A percentile compares a stretch with the other conserved stretches of the same genome.
Evolutionary conservation across 64 coral and sea anemone species (phyloP).

Genomic region (Trachythela sp.): DNA sequence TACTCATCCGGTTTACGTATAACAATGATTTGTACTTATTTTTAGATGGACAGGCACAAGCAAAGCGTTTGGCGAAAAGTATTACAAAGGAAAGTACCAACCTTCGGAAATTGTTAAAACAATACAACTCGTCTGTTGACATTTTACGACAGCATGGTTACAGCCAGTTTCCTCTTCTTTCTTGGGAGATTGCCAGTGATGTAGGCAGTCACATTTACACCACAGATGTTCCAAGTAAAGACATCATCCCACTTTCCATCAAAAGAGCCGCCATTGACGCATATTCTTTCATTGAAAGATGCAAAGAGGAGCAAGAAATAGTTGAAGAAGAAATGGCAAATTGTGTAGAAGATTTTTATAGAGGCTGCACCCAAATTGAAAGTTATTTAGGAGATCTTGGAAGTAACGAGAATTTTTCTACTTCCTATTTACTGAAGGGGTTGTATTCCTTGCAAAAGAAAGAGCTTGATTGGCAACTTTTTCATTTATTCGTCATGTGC

Average conservation of each 20-base stretch:
- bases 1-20: no score
- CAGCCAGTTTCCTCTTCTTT: not conserved
- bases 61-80: not conserved
- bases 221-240: not conserved
- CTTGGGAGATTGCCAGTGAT: conserved; percentile 3
- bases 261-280: conserved; percentile 7
- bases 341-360: not conserved
- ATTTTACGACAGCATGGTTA: not conserved
- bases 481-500: not conserved
- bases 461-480: not conserved
- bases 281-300: not conserved
- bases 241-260: not conserved
- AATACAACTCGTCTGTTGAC: not conserved
- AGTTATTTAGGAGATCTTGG: not conserved
- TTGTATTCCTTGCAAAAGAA: not conserved
- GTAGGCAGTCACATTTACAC: not conserved
- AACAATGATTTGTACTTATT: not conserved
- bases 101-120: not conserved
- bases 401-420: not conserved
- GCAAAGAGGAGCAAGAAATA: conserved; percentile 11
- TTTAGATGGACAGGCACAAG: conserved; percentile 2
- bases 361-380: not conserved
- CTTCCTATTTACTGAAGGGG: not conserved
- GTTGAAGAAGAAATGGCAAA: not conserved
- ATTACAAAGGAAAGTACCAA: conserved; percentile 5